A percentile compares a stretch with the other conserved stretches of the same genome.
Evolutionary conservation across 2,113 vertebrate genomes (phyloP).

Genomic region (Dendrocopos noguchii): DNA sequence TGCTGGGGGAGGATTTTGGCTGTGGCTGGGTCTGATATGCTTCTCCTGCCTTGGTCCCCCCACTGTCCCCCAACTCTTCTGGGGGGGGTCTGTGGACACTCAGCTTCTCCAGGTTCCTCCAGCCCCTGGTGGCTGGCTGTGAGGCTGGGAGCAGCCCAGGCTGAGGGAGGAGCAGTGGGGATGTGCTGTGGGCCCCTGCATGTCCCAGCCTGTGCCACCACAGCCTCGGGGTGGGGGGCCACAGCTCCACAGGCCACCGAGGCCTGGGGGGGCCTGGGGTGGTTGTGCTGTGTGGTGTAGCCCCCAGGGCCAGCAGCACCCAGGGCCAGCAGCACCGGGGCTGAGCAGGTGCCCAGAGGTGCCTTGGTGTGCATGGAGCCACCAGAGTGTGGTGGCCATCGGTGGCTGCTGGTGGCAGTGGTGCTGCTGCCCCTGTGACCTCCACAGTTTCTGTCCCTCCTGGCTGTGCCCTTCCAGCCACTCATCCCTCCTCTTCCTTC

Average conservation of each 20-base stretch:
- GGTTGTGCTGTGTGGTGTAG: fast-evolving
- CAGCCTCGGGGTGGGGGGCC: background rate
- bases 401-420: background rate
- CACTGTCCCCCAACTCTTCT: background rate
- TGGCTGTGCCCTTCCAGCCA: background rate
- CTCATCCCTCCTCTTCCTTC: background rate
- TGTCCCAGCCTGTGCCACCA: too few relatives aligned
- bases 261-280: background rate
- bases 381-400: fast-evolving
- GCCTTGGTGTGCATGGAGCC: fast-evolving
- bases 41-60: background rate
- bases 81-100: fast-evolving
- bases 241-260: fast-evolving
- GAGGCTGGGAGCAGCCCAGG: too few relatives aligned
- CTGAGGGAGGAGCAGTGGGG: background rate
- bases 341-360: background rate
- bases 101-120: background rate
- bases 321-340: too few relatives aligned
- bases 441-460: background rate
- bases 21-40: background rate
- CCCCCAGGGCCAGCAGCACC: background rate
- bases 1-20: background rate
- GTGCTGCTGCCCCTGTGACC: background rate
- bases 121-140: fast-evolving
- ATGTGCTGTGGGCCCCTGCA: fast-evolving